phyloP scores from a whole-genome alignment of 2,888 invertebrate species.

The Tridacna crocea region DNA sequence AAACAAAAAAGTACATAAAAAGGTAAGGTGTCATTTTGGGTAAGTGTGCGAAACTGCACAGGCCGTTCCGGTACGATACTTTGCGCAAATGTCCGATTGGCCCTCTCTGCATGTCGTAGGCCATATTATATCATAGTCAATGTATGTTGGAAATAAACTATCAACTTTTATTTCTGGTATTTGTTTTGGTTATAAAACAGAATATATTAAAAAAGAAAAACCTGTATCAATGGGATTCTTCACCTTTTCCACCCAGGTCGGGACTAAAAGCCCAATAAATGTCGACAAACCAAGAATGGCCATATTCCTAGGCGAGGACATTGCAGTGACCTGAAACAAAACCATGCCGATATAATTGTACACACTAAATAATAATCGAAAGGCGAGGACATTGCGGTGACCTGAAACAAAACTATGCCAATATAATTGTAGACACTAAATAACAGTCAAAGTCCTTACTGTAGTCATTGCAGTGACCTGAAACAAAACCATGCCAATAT shows the following conservation, averaged over 20 bases:
- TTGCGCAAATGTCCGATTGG: not conserved
- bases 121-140: no score
- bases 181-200: no score
- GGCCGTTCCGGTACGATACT: not conserved
- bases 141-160: no score
- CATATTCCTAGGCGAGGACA: constrained; percentile 87
- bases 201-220: not conserved
- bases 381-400: constrained; percentile 34
- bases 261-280: constrained; percentile 90
- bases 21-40: no score
- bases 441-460: no score
- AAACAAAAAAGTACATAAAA: no score
- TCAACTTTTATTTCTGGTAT: no score
- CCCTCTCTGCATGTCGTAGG: no score
- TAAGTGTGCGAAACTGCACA: no score
- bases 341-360: no score
- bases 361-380: no score
- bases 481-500: not conserved
- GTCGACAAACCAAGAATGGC: constrained; percentile 93
- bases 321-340: constrained; percentile 28
- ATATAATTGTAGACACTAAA: no score
- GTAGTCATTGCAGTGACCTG: constrained; percentile 44
- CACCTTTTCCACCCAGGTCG: constrained; percentile 52
- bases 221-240: constrained; percentile 49
- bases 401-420: constrained; percentile 11